Evolutionary conservation across 2,888 invertebrate genomes (phyloP).

Genomic region (Ochropleura plecta): DNA sequence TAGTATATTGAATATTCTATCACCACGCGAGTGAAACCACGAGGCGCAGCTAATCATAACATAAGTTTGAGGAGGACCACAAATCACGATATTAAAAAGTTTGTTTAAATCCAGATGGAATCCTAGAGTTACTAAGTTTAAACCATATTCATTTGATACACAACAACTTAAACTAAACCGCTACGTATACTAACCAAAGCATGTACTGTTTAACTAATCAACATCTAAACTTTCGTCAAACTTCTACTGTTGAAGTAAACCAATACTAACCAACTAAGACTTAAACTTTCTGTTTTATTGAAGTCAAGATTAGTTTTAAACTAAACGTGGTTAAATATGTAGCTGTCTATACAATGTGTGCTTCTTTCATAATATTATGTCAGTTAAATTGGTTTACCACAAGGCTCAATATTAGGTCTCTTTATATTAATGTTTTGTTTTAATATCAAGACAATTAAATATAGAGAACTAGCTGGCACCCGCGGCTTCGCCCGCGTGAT

Average conservation of each 20-base stretch:
- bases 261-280: background rate
- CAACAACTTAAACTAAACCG: background rate
- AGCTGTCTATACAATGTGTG: too few species aligned
- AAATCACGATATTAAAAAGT: background rate
- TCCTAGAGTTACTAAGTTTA: background rate
- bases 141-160: background rate
- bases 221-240: background rate
- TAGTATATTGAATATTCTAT: too few species aligned
- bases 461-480: too few species aligned
- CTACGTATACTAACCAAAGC: background rate
- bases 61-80: background rate
- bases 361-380: too few species aligned
- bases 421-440: too few species aligned
- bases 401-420: too few species aligned
- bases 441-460: too few species aligned
- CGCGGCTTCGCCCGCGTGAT: too few species aligned
- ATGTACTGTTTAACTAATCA: background rate
- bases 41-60: background rate
- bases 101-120: background rate
- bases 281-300: background rate
- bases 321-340: background rate
- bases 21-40: too few species aligned
- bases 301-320: constrained; percentile 2
- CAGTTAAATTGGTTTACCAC: too few species aligned
- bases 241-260: background rate